Percentiles rank a stretch among this genome's conserved stretches.
phyloP scores from a whole-genome alignment of 2,113 vertebrate genomes.

The Prolemur simus region DNA sequence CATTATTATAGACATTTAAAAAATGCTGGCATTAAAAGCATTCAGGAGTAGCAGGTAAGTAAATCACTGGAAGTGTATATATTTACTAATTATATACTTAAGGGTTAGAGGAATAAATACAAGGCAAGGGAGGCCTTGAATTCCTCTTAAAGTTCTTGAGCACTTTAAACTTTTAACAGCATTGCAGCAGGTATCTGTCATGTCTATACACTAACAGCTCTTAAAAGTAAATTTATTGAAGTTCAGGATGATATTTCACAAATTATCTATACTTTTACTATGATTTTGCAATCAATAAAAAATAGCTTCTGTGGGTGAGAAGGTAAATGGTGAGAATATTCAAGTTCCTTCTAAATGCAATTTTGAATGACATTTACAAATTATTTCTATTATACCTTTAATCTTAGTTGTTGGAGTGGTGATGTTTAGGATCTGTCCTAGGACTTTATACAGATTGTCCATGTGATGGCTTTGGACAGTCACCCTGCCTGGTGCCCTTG shows the following conservation, averaged over 20 bases:
- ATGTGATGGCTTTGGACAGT: background rate
- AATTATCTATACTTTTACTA: constrained; percentile 53
- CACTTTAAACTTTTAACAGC: background rate
- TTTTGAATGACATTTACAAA: constrained; percentile 40
- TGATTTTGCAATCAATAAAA: constrained; percentile 46
- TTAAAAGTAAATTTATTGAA: constrained; percentile 40
- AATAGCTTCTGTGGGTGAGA: constrained; percentile 26
- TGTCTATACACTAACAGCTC: background rate
- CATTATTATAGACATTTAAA: background rate
- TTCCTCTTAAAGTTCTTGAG: background rate
- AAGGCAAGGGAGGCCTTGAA: background rate
- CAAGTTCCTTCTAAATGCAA: constrained; percentile 23
- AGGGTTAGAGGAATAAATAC: background rate
- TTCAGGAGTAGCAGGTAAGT: constrained; percentile 4
- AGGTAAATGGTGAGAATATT: constrained; percentile 25
- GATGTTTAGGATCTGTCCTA: background rate
- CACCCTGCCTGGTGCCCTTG: background rate
- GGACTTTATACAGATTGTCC: background rate
- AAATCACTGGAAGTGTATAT: background rate
- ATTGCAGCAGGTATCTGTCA: background rate
- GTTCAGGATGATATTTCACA: constrained; percentile 47
- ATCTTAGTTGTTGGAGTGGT: background rate
- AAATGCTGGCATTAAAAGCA: background rate
- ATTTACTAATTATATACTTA: constrained; percentile 7
- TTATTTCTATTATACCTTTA: constrained; percentile 21